Percentiles rank a stretch among this genome's conserved stretches.
Evolutionary conservation across 1,140 invertebrate genomes (phyloP).

Genomic region (Cyphomyrmex costatus): DNA sequence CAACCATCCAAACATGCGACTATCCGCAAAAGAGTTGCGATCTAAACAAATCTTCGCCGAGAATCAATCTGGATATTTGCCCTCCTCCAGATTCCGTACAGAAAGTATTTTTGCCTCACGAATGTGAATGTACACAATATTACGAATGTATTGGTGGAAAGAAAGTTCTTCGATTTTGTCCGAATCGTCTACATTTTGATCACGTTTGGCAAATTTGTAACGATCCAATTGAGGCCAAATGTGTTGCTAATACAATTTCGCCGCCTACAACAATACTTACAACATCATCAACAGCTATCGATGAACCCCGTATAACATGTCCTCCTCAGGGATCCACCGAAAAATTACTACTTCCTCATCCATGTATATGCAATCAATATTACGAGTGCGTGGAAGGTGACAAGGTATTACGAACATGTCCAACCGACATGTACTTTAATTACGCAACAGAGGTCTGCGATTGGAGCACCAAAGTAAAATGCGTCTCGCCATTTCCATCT

Average conservation of each 20-base stretch:
- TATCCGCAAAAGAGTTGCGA: conserved; percentile 67
- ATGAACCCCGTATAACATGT: background rate
- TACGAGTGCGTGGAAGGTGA: conserved; percentile 1
- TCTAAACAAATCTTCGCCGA: background rate
- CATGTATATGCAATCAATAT: conserved; percentile 7
- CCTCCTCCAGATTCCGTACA: background rate
- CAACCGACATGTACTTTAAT: background rate
- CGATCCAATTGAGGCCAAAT: conserved; percentile 69
- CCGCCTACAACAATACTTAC: background rate
- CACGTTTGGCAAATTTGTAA: conserved; percentile 83
- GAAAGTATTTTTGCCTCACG: conserved; percentile 84
- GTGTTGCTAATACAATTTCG: background rate
- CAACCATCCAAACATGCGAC: conserved; percentile 83
- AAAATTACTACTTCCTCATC: background rate
- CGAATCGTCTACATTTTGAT: conserved; percentile 86
- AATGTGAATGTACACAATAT: conserved; percentile 86
- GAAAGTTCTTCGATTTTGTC: conserved; percentile 85
- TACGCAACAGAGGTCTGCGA: background rate
- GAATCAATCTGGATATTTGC: background rate
- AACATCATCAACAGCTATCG: background rate
- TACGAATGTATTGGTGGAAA: conserved; percentile 87
- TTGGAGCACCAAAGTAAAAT: background rate
- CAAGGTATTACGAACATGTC: background rate
- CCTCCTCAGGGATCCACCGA: background rate
- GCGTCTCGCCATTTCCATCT: background rate